Evolutionary conservation across 2,888 invertebrate genomes (phyloP), one percentile per base, ranked within the genome.

Genomic region (Liopterus haemorrhoidalis): DNA sequence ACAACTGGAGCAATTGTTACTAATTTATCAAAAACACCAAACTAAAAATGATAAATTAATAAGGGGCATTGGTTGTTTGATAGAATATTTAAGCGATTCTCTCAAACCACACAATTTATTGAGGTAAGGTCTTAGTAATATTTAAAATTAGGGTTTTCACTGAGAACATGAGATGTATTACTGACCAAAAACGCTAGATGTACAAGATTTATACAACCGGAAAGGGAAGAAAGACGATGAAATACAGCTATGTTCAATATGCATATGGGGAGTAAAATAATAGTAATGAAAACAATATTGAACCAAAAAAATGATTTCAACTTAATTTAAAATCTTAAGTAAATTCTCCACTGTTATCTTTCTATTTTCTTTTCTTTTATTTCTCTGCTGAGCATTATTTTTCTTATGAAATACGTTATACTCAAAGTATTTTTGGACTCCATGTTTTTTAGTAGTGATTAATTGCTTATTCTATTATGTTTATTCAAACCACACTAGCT

Each of bases 1-100:
- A 1, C 62, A 68, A 44, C 49, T 71, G 35, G 69, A 69, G 49
- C 67, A 66, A 47, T 68, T 61, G 30, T 52, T 59, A 19, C 54
- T 55, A 38, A 46, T 60, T 16, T 49, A 42, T 24, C 49, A 57
- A 46, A 57, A 58, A 41, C 49, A 54, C 39, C 56, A 50, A 1
- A n/a, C 28, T 6, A 35, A 28, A 14, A 14, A 20, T 20, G 27
- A 19, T 18, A 19, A 21, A 11, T 21, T 15, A 14, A 14, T 39
- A 5, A 39, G 33, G 20, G 39, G 39, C 33, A 24, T 33, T 27
- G 45, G 45, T 46, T 59, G 63, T 30, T 54, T 70, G n/a, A 58
- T 69, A 5, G 62, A 65, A 45, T 66, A 67, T 50, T 53, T 71
- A 32, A 63, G 63, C 6, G 56, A 60, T 30, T 60, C 64, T 18